These are phyloP conservation scores for Scaptodrosophila lebanonensis DNA, from an alignment of 1,140 invertebrate genomes.

Conservation along the genomic window DNA sequence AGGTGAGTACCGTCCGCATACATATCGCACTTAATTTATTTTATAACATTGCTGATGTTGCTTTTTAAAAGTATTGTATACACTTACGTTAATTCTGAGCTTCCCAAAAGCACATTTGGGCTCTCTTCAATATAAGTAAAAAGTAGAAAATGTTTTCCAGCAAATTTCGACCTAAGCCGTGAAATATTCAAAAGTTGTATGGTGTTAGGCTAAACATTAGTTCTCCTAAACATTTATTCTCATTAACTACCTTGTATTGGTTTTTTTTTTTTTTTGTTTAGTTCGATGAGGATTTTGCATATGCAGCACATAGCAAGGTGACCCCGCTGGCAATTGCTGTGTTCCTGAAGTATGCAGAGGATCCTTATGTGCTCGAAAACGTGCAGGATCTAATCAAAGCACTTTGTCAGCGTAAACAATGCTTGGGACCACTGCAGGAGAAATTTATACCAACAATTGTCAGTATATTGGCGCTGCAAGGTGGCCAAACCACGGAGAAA, in stretches of 20 bases:
- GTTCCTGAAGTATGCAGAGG: conserved; percentile 84
- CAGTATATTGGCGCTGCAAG: conserved; percentile 61
- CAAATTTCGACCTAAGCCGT: no score
- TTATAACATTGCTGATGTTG: no score
- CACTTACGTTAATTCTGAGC: no score
- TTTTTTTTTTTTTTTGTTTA: conserved; percentile 56
- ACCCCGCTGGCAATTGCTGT: conserved; percentile 85
- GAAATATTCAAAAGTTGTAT: no score
- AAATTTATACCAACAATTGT: conserved; percentile 85
- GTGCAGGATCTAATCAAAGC: conserved; percentile 84
- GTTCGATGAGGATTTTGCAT: conserved; percentile 84
- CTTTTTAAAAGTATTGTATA: no score
- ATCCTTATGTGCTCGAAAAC: conserved; percentile 82
- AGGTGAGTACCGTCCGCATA: conserved; percentile 79
- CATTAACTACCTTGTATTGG: not conserved
- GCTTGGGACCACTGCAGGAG: conserved; percentile 81
- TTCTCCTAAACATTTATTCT: not conserved
- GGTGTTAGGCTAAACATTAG: no score
- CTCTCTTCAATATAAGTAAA: no score
- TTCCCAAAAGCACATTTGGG: no score
- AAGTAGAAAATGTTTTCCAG: no score
- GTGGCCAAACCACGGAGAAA: conserved; percentile 49
- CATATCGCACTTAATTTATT: not conserved
- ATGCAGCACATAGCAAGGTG: conserved; percentile 82
- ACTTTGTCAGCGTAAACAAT: conserved; percentile 82